Percentiles rank a stretch among this genome's conserved stretches.
Conservation (phyloP, 2,113 vertebrate species). For the Blennius ocellaris region DNA sequence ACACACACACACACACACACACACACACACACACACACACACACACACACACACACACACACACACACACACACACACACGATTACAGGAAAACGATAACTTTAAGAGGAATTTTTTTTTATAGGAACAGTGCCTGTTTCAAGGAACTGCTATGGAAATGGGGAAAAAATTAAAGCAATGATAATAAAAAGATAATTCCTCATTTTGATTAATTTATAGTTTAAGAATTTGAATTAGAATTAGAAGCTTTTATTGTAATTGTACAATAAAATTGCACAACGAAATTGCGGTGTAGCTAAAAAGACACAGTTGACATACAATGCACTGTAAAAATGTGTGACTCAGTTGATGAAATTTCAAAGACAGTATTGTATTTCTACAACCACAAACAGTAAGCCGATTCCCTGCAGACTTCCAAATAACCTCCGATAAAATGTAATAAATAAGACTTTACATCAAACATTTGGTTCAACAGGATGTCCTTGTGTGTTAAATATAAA, state of each 20-base stretch:
- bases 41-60: too few relatives aligned
- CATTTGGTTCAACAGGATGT: neutral
- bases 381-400: neutral
- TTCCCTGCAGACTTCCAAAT: neutral
- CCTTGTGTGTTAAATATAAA: neutral
- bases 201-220: too few relatives aligned
- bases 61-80: too few relatives aligned
- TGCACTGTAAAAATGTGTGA: too few relatives aligned
- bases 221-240: too few relatives aligned
- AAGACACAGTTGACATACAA: too few relatives aligned
- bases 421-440: neutral
- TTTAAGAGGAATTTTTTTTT: conserved; percentile 5
- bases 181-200: neutral
- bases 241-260: too few relatives aligned
- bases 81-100: conserved; percentile 41
- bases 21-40: neutral
- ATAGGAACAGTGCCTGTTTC: conserved; percentile 23
- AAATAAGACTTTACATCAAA: neutral
- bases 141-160: neutral
- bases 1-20: conserved; percentile 1
- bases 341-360: too few relatives aligned
- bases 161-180: neutral
- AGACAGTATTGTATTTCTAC: neutral
- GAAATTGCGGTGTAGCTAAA: too few relatives aligned
- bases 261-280: too few relatives aligned